Percentiles rank a stretch among this genome's conserved stretches.
Evolutionary conservation across 2,797 vertebrate genomes (phyloP).

Genomic region (Coregonus sp.): DNA sequence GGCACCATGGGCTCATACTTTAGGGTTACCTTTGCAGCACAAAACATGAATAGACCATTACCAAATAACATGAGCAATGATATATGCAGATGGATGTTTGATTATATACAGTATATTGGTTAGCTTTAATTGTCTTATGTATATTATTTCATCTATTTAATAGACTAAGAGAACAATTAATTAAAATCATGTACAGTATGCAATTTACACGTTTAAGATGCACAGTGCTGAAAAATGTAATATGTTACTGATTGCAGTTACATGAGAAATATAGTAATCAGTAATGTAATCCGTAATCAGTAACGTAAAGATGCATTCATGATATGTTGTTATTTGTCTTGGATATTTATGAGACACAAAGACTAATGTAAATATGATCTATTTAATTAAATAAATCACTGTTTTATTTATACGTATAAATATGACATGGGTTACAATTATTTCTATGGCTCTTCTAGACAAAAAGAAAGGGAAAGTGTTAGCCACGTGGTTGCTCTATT

Average conservation of each 20-base stretch:
- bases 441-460: background rate
- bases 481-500: background rate
- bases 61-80: slow-evolving; percentile 17
- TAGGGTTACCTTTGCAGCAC: background rate
- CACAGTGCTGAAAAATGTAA: background rate
- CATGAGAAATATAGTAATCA: too few species aligned
- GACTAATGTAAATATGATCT: slow-evolving; percentile 36
- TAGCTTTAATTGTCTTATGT: slow-evolving; percentile 2
- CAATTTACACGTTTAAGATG: slow-evolving; percentile 20
- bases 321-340: slow-evolving; percentile 36
- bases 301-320: background rate
- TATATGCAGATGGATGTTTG: slow-evolving; percentile 1
- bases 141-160: slow-evolving; percentile 13
- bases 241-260: too few species aligned
- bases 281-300: too few species aligned
- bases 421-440: background rate
- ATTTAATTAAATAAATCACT: slow-evolving; percentile 44
- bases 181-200: slow-evolving; percentile 42
- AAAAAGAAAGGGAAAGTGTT: background rate
- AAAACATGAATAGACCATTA: background rate
- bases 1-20: background rate
- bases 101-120: background rate
- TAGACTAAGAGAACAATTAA: slow-evolving; percentile 19
- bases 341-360: slow-evolving; percentile 35
- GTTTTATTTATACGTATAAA: background rate